Percentiles rank a stretch among this genome's conserved stretches.
Evolutionary conservation across 2,113 vertebrate genomes (phyloP).

Genomic region (Typhlomys cinereus): DNA sequence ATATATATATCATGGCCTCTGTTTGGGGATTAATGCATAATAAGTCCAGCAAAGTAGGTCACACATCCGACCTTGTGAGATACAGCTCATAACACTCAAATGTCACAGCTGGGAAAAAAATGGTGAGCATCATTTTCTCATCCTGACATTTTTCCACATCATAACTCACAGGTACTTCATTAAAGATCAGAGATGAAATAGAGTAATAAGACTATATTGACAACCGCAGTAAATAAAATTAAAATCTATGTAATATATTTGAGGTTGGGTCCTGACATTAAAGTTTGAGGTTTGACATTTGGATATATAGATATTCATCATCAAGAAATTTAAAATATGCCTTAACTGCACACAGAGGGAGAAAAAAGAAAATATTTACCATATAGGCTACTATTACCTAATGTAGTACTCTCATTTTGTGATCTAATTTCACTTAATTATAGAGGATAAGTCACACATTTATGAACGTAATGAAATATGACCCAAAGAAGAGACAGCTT

Average conservation of each 20-base stretch:
- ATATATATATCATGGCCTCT: no score
- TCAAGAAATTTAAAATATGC: conserved; percentile 48
- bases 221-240: conserved; percentile 71
- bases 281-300: conserved; percentile 56
- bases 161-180: conserved; percentile 75
- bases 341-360: background rate
- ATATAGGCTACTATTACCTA: background rate
- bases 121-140: conserved; percentile 69
- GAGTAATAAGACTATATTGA: conserved; percentile 70
- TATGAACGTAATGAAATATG: background rate
- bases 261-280: conserved; percentile 45
- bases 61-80: conserved; percentile 63
- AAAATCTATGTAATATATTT: conserved; percentile 68
- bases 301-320: conserved; percentile 58
- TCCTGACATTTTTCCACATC: conserved; percentile 74
- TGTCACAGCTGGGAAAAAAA: conserved; percentile 58
- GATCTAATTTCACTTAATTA: background rate
- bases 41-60: conserved; percentile 61
- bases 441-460: background rate
- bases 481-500: background rate
- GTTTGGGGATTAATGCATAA: conserved; percentile 55
- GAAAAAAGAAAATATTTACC: conserved; percentile 43
- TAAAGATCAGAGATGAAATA: conserved; percentile 75
- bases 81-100: conserved; percentile 72
- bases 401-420: background rate